Base-by-base conservation (phyloP, 2,888 invertebrate species). In the Labia minor region DNA sequence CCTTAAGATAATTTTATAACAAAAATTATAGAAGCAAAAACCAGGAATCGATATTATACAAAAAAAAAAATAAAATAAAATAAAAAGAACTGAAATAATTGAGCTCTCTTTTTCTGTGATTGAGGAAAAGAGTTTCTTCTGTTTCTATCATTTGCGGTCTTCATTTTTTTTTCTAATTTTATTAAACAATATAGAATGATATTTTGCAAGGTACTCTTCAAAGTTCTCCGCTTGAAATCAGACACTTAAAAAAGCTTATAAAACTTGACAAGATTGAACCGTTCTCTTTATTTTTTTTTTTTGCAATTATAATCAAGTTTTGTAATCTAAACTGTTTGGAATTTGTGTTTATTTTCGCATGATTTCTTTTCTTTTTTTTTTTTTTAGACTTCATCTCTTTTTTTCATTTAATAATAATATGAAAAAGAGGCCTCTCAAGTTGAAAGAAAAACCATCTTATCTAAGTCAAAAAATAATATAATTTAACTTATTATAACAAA, bases 401-500 rank as follows among this genome's bases (percentile, higher is more conserved):
- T 14, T 49, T 49, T 16, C 14, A 8, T 49, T 49, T 49, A n/a
- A 26, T 49, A 49, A 49, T 49, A 49, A 11, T 49, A 11, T 49
- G 21, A 37, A 67, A 67, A 64, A 20, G 16, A 19, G 20, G 19
- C 33, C 33, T 64, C 6, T 16, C 26, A 64, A 21, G 33, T 16
- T 26, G 18, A 33, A 16, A 16, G 21, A 49, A 49, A 16, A 49
- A 49, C n/a, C 49, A 14, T 21, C 21, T 20, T 8, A 26, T 64
- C 20, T 20, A 64, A 64, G 16, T n/a, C 49, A 65, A 49, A 49
- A 8, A 49, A 49, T 49, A 49, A 49, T 33, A 14, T 49, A 49
- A 49, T 49, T 49, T 49, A 49, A 49, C 16, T 49, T 49, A 49
- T 49, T 49, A 49, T 64, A 26, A 64, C 14, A 64, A 20, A 65